Percentiles rank a stretch among this genome's conserved stretches.
These are phyloP conservation scores for Ornithoptera alexandrae DNA, from an alignment of 2,888 invertebrate genomes.

Conservation along the genomic window DNA sequence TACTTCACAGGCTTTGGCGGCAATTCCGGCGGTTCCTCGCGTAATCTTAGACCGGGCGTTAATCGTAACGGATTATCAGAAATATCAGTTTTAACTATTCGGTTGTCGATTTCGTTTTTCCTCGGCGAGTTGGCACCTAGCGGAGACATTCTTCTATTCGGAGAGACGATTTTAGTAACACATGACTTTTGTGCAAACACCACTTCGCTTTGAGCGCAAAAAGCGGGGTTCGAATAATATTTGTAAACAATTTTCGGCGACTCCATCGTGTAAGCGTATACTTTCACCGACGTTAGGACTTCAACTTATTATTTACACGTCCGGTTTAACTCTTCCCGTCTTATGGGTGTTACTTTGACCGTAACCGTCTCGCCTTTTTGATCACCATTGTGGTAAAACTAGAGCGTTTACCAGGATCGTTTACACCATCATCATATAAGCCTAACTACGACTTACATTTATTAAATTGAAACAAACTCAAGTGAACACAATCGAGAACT, in stretches of 20 bases:
- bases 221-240: conserved; percentile 89
- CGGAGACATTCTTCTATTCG: conserved; percentile 64
- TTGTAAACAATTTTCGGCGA: conserved; percentile 78
- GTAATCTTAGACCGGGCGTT: conserved; percentile 52
- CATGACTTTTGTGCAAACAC: conserved; percentile 68
- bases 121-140: conserved; percentile 72
- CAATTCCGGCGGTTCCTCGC: conserved; percentile 67
- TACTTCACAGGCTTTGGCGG: conserved; percentile 71
- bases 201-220: conserved; percentile 88
- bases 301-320: conserved; percentile 26
- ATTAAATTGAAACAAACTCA: background rate
- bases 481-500: background rate
- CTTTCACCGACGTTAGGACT: conserved; percentile 42
- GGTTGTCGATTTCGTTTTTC: conserved; percentile 58
- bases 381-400: conserved; percentile 29
- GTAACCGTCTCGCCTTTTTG: conserved; percentile 49
- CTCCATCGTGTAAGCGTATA: conserved; percentile 65
- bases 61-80: conserved; percentile 73
- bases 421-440: no score
- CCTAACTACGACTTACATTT: background rate
- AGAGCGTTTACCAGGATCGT: conserved; percentile 1
- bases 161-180: conserved; percentile 54
- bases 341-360: conserved; percentile 50
- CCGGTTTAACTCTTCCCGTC: conserved; percentile 43
- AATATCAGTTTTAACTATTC: conserved; percentile 70